Conservation (phyloP, 2,888 invertebrate species). For the Tenthredo livida region DNA sequence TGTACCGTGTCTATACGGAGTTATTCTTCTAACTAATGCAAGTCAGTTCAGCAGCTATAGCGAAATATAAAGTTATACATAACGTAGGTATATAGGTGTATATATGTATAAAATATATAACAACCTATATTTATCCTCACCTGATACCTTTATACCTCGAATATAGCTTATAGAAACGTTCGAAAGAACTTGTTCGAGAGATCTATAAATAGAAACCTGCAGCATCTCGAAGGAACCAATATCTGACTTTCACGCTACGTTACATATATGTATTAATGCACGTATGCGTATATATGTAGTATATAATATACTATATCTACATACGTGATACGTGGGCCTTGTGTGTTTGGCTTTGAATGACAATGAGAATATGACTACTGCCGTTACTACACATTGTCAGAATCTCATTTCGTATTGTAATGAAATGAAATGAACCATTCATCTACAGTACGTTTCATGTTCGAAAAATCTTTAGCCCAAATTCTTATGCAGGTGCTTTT, state of each 20-base stretch:
- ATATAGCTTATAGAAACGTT: slow-evolving; percentile 13
- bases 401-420: background rate
- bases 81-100: background rate
- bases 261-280: background rate
- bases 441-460: background rate
- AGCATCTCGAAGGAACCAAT: background rate
- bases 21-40: background rate
- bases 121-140: background rate
- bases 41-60: background rate
- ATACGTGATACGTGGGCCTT: background rate
- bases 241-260: slow-evolving; percentile 21
- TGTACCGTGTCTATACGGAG: background rate
- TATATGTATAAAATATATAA: background rate
- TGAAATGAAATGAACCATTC: no score
- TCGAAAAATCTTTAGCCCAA: background rate
- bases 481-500: background rate
- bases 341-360: background rate
- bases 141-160: background rate
- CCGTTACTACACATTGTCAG: background rate
- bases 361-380: background rate
- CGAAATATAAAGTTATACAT: background rate
- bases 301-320: background rate
- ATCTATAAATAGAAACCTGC: slow-evolving; percentile 41
- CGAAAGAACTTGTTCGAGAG: slow-evolving; percentile 42
- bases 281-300: background rate